Conservation (phyloP, 2,113 vertebrate genomes). For the Rhinoderma darwinii region DNA sequence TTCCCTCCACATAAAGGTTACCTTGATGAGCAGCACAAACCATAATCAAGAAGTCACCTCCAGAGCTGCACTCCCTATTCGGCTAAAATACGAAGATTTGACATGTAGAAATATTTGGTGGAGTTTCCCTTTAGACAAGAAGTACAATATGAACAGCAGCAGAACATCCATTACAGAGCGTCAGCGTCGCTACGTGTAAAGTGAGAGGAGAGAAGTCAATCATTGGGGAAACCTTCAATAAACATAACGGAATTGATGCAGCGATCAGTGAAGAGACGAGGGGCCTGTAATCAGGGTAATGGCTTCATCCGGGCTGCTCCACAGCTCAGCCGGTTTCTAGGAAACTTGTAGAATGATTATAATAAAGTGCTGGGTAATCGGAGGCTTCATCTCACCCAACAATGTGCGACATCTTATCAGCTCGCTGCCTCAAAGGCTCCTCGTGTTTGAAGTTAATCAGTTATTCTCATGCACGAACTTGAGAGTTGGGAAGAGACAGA, state of each 20-base stretch:
- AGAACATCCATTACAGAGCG: neutral
- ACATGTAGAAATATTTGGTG: too few species aligned
- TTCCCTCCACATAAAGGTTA: neutral
- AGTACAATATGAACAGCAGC: neutral
- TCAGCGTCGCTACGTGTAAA: neutral
- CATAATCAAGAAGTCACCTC: neutral
- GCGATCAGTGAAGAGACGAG: neutral
- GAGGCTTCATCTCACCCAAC: constrained; percentile 26
- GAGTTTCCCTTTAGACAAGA: too few species aligned
- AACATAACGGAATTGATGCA: neutral
- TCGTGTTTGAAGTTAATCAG: constrained; percentile 39
- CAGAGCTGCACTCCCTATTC: neutral
- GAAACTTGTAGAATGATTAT: constrained; percentile 45
- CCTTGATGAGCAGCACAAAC: neutral
- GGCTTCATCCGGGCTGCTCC: neutral
- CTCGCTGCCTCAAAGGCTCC: constrained; percentile 24
- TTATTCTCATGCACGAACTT: constrained; percentile 20
- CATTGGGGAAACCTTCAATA: neutral
- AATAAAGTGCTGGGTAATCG: constrained; percentile 26
- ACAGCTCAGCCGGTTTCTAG: neutral
- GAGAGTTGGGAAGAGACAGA: constrained; percentile 8
- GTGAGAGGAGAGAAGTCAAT: neutral
- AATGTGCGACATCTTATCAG: constrained; percentile 37
- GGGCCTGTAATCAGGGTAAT: neutral
- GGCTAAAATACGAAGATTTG: too few species aligned